Evolutionary conservation across 2,797 vertebrate species (phyloP), one percentile per base, ranked within the genome.

Genomic region (Picus viridis): DNA sequence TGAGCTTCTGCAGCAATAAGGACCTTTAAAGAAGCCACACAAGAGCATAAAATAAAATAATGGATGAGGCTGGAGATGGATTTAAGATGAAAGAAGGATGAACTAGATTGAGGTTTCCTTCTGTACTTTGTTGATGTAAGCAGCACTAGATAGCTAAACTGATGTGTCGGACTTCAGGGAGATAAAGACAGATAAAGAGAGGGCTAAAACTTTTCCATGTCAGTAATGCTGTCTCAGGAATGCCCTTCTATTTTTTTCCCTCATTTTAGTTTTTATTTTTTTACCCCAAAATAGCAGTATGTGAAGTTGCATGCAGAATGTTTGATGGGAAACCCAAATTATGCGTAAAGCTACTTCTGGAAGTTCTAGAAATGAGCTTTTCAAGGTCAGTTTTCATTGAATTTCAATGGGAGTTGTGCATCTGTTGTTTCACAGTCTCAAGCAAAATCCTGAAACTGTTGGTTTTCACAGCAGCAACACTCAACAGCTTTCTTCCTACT

Each of bases 351-450:
- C 29, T 82, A 9, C 68, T 84, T 79, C 54, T 77, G 26, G 6
- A 90, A 72, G 47, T 58, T 84, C 51, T 83, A 5, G 16, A 83
- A 79, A 64, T 19, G 62, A 88, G 65, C 23, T 92, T 90, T 94
- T 72, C 58, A 80, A 91, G 86, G 69, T 74, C 83, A 90, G 23
- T 80, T 94, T 95, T 86, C 69, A 75, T 83, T 10, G 6, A 85
- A 88, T 94, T 89, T 89, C 88, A 90, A 39, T 80, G 36, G 75
- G 54, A 91, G 86, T 93, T 92, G 45, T 73, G 61, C 68, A 86
- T 89, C 78, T 91, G 58, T 88, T 89, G 16, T 91, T 77, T 92
- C 71, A 71, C 19, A 24, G 34, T 65, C 71, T 79, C 69, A n/a
- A 93, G 77, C n/a, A 89, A 85, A 91, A 88, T 85, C 72, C 69